phyloP scores from a whole-genome alignment of 2,888 invertebrate genomes.

The Melolontha melolontha region DNA sequence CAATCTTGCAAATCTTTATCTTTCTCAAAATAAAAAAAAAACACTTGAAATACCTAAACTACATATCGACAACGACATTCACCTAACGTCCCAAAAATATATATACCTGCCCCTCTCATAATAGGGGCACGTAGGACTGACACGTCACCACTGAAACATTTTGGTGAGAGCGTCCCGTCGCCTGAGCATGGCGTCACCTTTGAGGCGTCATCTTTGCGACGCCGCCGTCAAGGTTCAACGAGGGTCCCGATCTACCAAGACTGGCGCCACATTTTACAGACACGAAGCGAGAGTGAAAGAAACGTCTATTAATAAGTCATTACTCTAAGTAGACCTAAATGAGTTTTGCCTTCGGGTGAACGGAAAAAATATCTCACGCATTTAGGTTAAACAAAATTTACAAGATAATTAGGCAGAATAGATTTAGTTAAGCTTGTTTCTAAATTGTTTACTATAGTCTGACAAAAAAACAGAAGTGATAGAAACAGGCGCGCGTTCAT shows the following conservation, averaged over 20 bases:
- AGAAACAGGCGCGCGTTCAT: too few relatives aligned
- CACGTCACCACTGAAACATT: slow-evolving; percentile 31
- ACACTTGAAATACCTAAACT: background rate
- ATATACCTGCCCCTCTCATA: background rate
- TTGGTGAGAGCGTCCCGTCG: slow-evolving; percentile 16
- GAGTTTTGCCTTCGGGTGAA: too few relatives aligned
- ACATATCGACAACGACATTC: background rate
- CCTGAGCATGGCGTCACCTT: slow-evolving; percentile 22
- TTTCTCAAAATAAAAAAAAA: too few relatives aligned
- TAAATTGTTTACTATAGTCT: too few relatives aligned
- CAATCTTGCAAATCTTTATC: background rate
- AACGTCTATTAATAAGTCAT: too few relatives aligned
- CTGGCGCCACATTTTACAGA: slow-evolving; percentile 30
- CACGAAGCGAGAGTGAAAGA: slow-evolving; percentile 33
- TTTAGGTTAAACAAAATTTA: too few relatives aligned
- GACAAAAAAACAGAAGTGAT: too few relatives aligned
- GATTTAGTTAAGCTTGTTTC: too few relatives aligned
- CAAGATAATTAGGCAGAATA: too few relatives aligned
- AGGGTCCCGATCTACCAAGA: slow-evolving; percentile 24
- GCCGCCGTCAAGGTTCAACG: slow-evolving; percentile 37
- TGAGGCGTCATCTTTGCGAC: slow-evolving; percentile 34
- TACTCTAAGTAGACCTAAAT: too few relatives aligned
- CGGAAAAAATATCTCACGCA: too few relatives aligned
- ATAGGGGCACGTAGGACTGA: slow-evolving; percentile 15
- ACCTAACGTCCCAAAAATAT: too few relatives aligned